A percentile compares a stretch with the other conserved stretches of the same genome.
Conservation (phyloP, 2,797 vertebrate genomes). For the Channa striata region DNA sequence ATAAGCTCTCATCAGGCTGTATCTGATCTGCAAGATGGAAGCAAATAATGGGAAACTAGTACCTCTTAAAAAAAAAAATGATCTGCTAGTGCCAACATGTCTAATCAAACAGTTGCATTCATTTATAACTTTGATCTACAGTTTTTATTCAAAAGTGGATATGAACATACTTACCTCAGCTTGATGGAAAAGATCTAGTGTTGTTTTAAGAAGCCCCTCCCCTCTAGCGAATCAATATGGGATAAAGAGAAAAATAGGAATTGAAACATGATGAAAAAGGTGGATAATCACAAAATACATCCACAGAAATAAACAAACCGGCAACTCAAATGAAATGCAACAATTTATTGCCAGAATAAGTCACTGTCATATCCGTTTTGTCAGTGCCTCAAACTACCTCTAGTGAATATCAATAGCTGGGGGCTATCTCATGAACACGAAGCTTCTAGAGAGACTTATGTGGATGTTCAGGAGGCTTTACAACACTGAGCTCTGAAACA, state of each 20-base stretch:
- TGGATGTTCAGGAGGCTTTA: slow-evolving; percentile 43
- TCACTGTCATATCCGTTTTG: slow-evolving; percentile 16
- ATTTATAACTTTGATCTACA: slow-evolving; percentile 49
- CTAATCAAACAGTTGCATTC: slow-evolving; percentile 43
- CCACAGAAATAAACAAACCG: slow-evolving; percentile 33
- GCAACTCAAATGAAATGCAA: slow-evolving; percentile 10
- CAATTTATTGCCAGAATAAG: slow-evolving; percentile 38
- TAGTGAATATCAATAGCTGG: slow-evolving; percentile 40
- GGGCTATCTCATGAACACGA: slow-evolving; percentile 43
- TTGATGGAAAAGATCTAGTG: slow-evolving; percentile 96
- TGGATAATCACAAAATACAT: slow-evolving; percentile 39
- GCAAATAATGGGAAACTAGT: slow-evolving; percentile 20
- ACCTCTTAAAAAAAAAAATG: slow-evolving; percentile 61
- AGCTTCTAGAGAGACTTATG: slow-evolving; percentile 51
- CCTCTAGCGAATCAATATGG: slow-evolving; percentile 85
- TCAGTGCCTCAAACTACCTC: slow-evolving; percentile 20
- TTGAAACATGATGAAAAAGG: slow-evolving; percentile 33
- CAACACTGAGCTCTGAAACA: slow-evolving; percentile 25
- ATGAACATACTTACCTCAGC: slow-evolving; percentile 88
- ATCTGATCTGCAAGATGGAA: slow-evolving; percentile 26
- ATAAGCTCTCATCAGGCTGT: slow-evolving; percentile 10
- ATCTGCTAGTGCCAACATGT: slow-evolving; percentile 35
- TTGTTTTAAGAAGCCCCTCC: slow-evolving; percentile 96
- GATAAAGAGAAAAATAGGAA: slow-evolving; percentile 51
- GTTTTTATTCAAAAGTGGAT: neutral